A percentile compares a stretch with the other conserved stretches of the same genome.
phyloP scores from a whole-genome alignment of 2,888 invertebrate genomes.

The Podotricha telesiphe region DNA sequence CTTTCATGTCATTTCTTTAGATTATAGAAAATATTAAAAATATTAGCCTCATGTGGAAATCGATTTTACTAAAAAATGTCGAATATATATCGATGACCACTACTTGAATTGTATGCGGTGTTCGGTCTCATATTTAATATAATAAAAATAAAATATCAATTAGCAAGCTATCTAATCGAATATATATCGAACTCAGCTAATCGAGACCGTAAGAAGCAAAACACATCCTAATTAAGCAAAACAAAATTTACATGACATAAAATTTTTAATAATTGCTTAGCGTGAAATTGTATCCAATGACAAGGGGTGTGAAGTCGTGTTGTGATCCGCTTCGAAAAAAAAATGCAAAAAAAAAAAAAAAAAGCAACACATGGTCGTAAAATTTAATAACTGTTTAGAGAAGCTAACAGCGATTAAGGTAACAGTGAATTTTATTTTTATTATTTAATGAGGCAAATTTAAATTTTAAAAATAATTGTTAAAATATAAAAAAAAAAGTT shows the following conservation, averaged over 20 bases:
- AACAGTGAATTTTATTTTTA: background rate
- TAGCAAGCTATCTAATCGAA: too few relatives aligned
- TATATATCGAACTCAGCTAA: background rate
- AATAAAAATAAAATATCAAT: too few relatives aligned
- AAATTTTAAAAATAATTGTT: too few relatives aligned
- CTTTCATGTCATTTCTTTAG: too few relatives aligned
- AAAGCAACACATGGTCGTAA: constrained; percentile 20
- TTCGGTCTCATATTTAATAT: too few relatives aligned
- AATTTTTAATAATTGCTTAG: constrained; percentile 73
- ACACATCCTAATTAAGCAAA: background rate
- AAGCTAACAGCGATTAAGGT: background rate
- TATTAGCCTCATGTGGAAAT: too few relatives aligned
- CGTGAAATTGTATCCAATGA: constrained; percentile 66
- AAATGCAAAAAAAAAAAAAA: constrained; percentile 35
- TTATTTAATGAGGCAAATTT: too few relatives aligned
- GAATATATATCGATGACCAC: too few relatives aligned
- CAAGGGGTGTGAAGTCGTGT: constrained; percentile 53
- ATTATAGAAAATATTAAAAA: too few relatives aligned
- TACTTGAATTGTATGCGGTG: too few relatives aligned
- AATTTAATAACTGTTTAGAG: background rate
- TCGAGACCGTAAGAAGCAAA: background rate
- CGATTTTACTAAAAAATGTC: too few relatives aligned
- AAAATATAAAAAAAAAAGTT: too few relatives aligned
- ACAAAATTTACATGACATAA: constrained; percentile 43
- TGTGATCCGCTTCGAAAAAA: constrained; percentile 36